Evolutionary conservation across 2,797 vertebrate genomes (phyloP).

Genomic region (Phataginus tetradactyla): DNA sequence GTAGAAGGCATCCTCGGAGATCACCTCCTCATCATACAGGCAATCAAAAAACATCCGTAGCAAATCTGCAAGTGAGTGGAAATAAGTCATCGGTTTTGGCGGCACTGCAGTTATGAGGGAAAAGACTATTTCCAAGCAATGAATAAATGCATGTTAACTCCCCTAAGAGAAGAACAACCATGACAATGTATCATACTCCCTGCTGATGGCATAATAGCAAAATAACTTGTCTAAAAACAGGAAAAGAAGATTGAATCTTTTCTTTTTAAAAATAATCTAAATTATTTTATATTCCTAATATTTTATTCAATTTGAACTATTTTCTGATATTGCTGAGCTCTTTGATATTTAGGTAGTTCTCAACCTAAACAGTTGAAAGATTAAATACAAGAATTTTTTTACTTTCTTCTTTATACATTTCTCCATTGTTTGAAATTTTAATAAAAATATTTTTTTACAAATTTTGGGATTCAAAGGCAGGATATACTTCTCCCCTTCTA

Average conservation of each 20-base stretch:
- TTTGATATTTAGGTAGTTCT: conserved; percentile 5
- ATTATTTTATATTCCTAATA: conserved; percentile 7
- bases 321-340: not conserved
- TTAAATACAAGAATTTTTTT: not conserved
- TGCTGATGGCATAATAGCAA: not conserved
- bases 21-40: conserved; percentile 98
- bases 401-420: not conserved
- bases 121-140: not conserved
- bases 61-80: conserved; percentile 88
- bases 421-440: conserved; percentile 27
- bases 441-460: not conserved
- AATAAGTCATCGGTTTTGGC: not conserved
- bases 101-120: not conserved
- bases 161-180: not conserved
- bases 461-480: not conserved
- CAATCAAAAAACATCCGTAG: conserved; percentile 99
- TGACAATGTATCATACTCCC: not conserved
- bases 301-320: conserved; percentile 28
- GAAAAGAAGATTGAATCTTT: not conserved
- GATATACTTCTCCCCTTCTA: not conserved
- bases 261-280: not conserved
- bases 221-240: not conserved
- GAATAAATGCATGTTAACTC: not conserved
- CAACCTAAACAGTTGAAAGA: conserved; percentile 21
- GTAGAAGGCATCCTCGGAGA: conserved; percentile 99